Evolutionary conservation across 2,113 vertebrate genomes (phyloP), one percentile per base, ranked within the genome.

Genomic region (Taurulus bubalis): DNA sequence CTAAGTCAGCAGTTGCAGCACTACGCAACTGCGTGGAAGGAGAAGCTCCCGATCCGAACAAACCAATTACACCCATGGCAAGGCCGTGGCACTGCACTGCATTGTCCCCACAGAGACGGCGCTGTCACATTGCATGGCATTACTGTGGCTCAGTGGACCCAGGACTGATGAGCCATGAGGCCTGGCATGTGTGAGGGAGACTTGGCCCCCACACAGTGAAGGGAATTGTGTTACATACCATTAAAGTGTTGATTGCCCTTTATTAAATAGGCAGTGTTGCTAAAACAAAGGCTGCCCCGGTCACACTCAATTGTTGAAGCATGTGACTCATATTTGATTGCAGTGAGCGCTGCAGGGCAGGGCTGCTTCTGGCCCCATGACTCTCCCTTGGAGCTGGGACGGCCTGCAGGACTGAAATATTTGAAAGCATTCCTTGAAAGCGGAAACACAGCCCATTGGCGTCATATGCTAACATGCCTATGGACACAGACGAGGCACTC

Each of bases 371-470:
- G 15, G 71, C 80, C 87, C 83, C 87, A 53, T 79, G 84, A 87
- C 80, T 87, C 81, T 92, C 81, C 79, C 75, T 84, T 7, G 22
- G 79, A 63, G 65, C 65, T 49, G 38, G 68, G 71, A 65, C 65
- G 38, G 84, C 85, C 83, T 87, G 66, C 84, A 65, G 86, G 84
- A 82, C 84, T 82, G 7, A 30, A 76, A 72, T 80, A 82, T 85
- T 90, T 82, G 83, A 75, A 85, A 24, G 51, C 91, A 92, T 92
- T 91, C 86, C 81, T 84, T 74, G 73, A 28, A 3, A n/a, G 24
- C 14, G 80, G 87, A 93, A 90, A 87, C 79, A 88, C 75, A 55
- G 85, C 16, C 87, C 92, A 91, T 94, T 92, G 89, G 86, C 90
- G 86, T 93, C 79, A 68, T 86, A 80, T 91, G 91, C 82, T 86